Evolutionary conservation across 2,888 invertebrate genomes (phyloP).

Genomic region (Sesamia inferens): DNA sequence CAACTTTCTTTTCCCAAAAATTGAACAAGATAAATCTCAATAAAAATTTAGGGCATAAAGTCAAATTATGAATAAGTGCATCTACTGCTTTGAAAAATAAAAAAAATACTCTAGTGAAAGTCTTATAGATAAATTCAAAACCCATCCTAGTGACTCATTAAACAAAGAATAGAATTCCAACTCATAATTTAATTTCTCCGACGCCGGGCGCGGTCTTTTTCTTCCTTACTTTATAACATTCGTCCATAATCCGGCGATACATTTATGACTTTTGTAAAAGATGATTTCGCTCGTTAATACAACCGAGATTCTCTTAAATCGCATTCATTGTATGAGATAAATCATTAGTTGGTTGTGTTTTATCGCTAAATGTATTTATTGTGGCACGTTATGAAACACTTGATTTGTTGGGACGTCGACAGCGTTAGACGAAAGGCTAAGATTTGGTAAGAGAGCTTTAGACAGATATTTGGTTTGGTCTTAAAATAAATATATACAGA

Average conservation of each 20-base stretch:
- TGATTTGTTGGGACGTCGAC: conserved; percentile 60
- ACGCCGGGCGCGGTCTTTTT: conserved; percentile 26
- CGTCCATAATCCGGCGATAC: conserved; percentile 69
- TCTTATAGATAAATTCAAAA: conserved; percentile 12
- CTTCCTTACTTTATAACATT: conserved; percentile 32
- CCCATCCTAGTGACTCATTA: conserved; percentile 42
- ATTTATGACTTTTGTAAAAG: conserved; percentile 77
- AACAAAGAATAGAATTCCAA: conserved; percentile 26
- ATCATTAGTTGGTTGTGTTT: conserved; percentile 68
- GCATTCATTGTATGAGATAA: conserved; percentile 78
- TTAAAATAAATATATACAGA: too few relatives aligned
- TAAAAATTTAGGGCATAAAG: too few relatives aligned
- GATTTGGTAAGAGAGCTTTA: conserved; percentile 31
- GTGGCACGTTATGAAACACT: conserved; percentile 65
- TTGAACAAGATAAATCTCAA: background rate
- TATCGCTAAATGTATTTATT: conserved; percentile 64
- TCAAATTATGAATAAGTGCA: background rate
- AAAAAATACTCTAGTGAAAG: background rate
- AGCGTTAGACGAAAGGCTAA: conserved; percentile 30
- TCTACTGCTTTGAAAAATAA: conserved; percentile 1
- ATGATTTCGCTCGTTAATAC: conserved; percentile 76
- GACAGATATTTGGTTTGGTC: background rate
- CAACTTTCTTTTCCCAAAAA: background rate
- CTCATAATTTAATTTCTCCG: conserved; percentile 50
- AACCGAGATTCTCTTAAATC: conserved; percentile 82